Evolutionary conservation across 1,140 invertebrate species (phyloP), one percentile per base, ranked within the genome.

Genomic region (Drosophila pallidifrons): DNA sequence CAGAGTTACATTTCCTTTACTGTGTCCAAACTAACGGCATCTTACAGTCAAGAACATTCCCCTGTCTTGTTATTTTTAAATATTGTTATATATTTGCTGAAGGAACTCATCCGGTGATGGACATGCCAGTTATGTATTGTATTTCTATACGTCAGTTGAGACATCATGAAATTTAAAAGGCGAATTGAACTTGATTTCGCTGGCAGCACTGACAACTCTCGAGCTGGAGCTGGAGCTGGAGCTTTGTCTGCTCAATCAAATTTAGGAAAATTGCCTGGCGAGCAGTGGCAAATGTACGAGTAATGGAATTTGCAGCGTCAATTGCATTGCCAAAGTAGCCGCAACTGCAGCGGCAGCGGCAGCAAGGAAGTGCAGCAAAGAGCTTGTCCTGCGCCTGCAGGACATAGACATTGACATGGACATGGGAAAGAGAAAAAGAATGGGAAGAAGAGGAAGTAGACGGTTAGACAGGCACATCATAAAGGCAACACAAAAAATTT

Each of bases 281-380:
- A 63, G 25, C 46, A 58, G 70, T 59, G 63, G 64, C 35, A 54
- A 75, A 78, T 75, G 72, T 49, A 60, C 59, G 61, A 47, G 60
- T 77, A 79, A 79, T 79, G 70, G 75, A 79, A 79, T 79, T 79
- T 77, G 54, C 28, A 55, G 75, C 64, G 70, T 47, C 77, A 79
- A 79, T 79, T 77, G 77, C 77, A 79, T 79, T 79, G 69, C 52
- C 41, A 77, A 66, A 74, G 75, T 77, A 77, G 77, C 77, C 77
- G 41, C 77, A 79, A 74, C 64, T 65, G 55, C 7, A 38, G 10
- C 7, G 7, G 35, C 35, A 45, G 55, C 1, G 10, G 10, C 1
- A 10, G 35, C 35, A 45, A 49, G 47, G 20, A 49, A 30, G 32
- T 58, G 58, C 74, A 77, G 73, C 77, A 79, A 79, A 79, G 64